Percentiles rank a stretch among this genome's conserved stretches.
Conservation (phyloP, 1,140 invertebrate species). For the Panagrolaimus sp. region DNA sequence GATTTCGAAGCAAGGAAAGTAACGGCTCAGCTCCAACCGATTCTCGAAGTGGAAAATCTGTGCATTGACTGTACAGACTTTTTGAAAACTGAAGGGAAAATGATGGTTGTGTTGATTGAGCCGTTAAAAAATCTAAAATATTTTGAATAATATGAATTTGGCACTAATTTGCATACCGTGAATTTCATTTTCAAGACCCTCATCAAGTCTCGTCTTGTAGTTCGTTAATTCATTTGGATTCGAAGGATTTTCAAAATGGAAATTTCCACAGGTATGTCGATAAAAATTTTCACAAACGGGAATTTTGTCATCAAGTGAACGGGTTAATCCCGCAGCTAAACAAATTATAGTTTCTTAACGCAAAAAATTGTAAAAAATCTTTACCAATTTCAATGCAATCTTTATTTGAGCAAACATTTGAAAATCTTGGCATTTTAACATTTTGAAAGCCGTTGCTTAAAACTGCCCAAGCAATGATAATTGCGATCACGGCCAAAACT, state of each 20-base stretch:
- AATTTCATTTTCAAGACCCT: slow-evolving; percentile 5
- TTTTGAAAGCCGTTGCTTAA: slow-evolving; percentile 3
- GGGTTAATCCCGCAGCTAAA: not conserved
- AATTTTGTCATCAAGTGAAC: not conserved
- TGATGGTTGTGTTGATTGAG: not conserved
- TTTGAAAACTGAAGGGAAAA: slow-evolving; percentile 4
- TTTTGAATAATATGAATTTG: too few relatives aligned
- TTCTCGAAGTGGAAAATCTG: slow-evolving; percentile 1
- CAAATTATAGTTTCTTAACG: not conserved
- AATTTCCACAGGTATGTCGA: not conserved
- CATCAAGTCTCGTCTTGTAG: slow-evolving; percentile 6
- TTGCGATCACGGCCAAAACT: not conserved
- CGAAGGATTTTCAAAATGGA: not conserved
- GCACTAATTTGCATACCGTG: not conserved
- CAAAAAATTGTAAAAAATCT: not conserved
- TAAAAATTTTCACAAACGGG: slow-evolving; percentile 8
- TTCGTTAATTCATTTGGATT: not conserved
- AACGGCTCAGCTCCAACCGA: not conserved
- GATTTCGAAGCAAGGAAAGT: not conserved
- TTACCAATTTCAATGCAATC: slow-evolving; percentile 12
- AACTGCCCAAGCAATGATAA: slow-evolving; percentile 7
- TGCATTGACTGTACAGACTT: not conserved
- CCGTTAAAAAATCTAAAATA: not conserved
- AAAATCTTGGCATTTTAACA: not conserved
- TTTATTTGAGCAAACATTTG: not conserved